phyloP scores from a whole-genome alignment of 2,888 invertebrate species.

The Sinhomidia bicolor region DNA sequence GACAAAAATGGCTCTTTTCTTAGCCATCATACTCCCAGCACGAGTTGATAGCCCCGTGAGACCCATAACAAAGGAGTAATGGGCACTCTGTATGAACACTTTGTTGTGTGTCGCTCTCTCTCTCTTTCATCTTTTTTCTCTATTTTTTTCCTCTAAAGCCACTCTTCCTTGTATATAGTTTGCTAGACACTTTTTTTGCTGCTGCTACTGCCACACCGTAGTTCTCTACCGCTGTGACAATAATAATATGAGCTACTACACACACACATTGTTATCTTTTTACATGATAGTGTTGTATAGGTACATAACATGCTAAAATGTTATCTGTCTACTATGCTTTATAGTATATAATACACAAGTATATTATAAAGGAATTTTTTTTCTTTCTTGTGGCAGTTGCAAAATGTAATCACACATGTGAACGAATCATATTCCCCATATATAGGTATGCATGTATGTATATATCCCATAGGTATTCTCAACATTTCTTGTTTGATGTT shows the following conservation, averaged over 20 bases:
- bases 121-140: conserved; percentile 49
- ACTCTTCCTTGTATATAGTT: not conserved
- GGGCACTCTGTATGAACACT: conserved; percentile 77
- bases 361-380: not conserved
- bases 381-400: conserved; percentile 18
- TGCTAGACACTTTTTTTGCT: not conserved
- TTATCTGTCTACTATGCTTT: not conserved
- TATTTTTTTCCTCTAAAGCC: conserved; percentile 16
- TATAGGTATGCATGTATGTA: no score
- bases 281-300: conserved; percentile 7
- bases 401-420: conserved; percentile 50
- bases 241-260: conserved; percentile 51
- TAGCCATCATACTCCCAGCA: conserved; percentile 77
- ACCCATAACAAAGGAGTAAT: conserved; percentile 79
- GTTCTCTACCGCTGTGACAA: conserved; percentile 22
- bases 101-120: conserved; percentile 71
- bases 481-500: conserved; percentile 6
- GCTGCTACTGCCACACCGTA: not conserved
- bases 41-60: conserved; percentile 79
- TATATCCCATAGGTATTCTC: conserved; percentile 31
- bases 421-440: conserved; percentile 20
- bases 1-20: conserved; percentile 78
- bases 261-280: conserved; percentile 32
- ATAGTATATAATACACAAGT: not conserved
- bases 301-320: not conserved